These are phyloP conservation scores for Drosophila repleta DNA, from an alignment of 1,140 invertebrate genomes.

Conservation along the genomic window DNA sequence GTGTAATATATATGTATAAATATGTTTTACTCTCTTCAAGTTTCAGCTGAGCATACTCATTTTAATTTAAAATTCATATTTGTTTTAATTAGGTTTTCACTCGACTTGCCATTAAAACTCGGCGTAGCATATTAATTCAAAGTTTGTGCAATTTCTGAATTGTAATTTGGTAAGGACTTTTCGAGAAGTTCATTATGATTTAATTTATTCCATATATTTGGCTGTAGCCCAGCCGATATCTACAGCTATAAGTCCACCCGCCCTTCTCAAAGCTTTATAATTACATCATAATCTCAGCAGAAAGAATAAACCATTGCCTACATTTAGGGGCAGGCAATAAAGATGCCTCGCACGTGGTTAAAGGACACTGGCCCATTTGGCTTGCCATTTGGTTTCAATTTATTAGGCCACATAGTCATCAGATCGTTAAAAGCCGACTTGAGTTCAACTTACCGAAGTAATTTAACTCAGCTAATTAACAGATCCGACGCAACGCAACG, in stretches of 20 bases:
- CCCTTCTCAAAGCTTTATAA: no score
- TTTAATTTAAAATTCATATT: conserved; percentile 10
- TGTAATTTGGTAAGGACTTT: no score
- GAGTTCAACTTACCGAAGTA: conserved; percentile 36
- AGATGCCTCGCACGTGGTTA: not conserved
- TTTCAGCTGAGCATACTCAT: not conserved
- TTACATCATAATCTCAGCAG: not conserved
- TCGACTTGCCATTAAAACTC: not conserved
- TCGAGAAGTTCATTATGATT: no score
- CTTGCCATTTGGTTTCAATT: conserved; percentile 23
- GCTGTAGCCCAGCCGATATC: no score
- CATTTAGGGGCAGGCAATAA: conserved; percentile 7
- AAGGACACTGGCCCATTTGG: conserved; percentile 2
- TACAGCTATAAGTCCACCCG: not conserved
- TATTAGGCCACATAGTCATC: conserved; percentile 13
- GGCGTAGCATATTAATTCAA: not conserved
- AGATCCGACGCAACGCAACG: conserved; percentile 38
- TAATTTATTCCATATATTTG: no score
- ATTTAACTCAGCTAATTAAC: conserved; percentile 63
- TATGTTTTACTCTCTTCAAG: no score
- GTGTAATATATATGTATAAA: no score
- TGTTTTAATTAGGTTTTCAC: not conserved
- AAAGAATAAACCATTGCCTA: conserved; percentile 17
- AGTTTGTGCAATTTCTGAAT: no score
- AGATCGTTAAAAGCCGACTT: conserved; percentile 25